A percentile compares a stretch with the other conserved stretches of the same genome.
These are phyloP conservation scores for Caenorhabditis sinica DNA, from an alignment of 2,888 invertebrate genomes.

Conservation along the genomic window DNA sequence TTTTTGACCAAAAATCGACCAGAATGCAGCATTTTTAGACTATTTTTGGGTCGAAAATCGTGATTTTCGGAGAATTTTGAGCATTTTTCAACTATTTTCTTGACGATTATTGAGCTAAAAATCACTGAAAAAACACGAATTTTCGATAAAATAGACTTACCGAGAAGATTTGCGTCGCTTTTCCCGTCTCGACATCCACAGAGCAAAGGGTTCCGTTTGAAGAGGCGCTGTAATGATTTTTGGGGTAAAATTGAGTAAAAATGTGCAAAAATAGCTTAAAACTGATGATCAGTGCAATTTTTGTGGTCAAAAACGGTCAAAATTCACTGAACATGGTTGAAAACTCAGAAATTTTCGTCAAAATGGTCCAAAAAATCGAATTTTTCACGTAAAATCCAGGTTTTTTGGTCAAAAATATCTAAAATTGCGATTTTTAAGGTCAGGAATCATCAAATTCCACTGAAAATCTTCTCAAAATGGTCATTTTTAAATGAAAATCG, in stretches of 20 bases:
- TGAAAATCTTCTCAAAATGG: no score
- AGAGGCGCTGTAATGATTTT: slow-evolving; percentile 42
- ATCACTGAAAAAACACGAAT: neutral
- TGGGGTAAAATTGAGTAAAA: no score
- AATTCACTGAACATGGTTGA: no score
- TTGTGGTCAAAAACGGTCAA: no score
- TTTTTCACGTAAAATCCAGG: no score
- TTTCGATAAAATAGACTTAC: no score
- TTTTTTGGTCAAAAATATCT: neutral
- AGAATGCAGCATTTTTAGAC: neutral
- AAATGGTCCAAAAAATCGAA: no score
- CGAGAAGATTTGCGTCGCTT: slow-evolving; percentile 34
- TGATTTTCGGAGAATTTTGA: neutral
- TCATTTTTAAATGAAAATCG: no score
- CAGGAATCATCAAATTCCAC: neutral
- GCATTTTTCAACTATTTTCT: neutral
- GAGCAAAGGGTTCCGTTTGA: slow-evolving; percentile 42
- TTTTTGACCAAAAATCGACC: neutral
- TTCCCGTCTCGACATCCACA: slow-evolving; percentile 58
- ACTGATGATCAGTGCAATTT: no score
- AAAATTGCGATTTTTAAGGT: neutral
- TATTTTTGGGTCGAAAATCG: neutral
- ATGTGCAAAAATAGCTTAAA: neutral
- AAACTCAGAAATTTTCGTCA: no score
- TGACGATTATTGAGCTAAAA: neutral